Conservation (phyloP, 2,113 vertebrate species). For the Montifringilla adamsi region DNA sequence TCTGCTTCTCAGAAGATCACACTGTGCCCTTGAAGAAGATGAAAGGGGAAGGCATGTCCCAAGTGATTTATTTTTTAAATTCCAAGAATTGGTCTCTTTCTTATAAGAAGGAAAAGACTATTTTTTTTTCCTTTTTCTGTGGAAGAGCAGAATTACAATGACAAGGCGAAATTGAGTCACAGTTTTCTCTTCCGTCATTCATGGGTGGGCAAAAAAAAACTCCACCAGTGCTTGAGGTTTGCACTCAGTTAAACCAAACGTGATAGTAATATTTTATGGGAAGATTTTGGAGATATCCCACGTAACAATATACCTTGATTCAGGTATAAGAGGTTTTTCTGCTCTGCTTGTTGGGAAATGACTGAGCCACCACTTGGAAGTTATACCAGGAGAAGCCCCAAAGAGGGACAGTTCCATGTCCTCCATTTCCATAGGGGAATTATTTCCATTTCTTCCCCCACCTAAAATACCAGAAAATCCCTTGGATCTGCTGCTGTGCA, state of each 20-base stretch:
- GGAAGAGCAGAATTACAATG: background rate
- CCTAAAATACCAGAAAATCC: background rate
- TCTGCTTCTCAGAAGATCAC: background rate
- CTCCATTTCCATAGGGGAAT: background rate
- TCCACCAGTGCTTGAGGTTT: background rate
- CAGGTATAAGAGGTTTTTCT: background rate
- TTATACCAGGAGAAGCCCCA: background rate
- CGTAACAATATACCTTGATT: background rate
- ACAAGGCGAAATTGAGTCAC: fast-evolving
- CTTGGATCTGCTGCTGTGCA: background rate
- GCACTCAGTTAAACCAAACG: background rate
- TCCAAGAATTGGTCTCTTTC: background rate
- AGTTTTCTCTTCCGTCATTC: background rate
- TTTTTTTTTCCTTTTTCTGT: background rate
- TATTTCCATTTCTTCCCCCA: background rate
- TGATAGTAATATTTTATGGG: background rate
- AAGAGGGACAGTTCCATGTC: fast-evolving
- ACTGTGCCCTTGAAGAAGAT: background rate
- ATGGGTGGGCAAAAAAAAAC: background rate
- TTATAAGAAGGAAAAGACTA: background rate
- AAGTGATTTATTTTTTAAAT: background rate
- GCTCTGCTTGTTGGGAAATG: background rate
- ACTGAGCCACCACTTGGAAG: background rate
- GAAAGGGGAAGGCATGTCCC: background rate
- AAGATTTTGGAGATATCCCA: background rate